A percentile compares a stretch with the other conserved stretches of the same genome.
phyloP scores from a whole-genome alignment of 2,113 vertebrate genomes.

The Bothrops jararaca region DNA sequence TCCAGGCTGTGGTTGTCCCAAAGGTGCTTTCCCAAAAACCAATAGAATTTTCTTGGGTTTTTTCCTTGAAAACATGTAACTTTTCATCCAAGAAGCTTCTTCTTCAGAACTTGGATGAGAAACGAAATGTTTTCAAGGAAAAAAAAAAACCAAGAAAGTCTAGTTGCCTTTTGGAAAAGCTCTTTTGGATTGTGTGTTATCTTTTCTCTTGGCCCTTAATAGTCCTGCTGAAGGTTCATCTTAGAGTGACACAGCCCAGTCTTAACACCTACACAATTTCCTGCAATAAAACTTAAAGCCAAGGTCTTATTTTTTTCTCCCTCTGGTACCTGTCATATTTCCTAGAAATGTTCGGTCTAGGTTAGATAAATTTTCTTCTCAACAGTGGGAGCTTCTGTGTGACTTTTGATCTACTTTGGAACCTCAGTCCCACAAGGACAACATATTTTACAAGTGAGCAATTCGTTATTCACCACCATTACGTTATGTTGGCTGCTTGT shows the following conservation, averaged over 20 bases:
- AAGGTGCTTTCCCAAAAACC: too few relatives aligned
- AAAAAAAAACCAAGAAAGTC: too few relatives aligned
- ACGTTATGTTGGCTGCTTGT: conserved; percentile 32
- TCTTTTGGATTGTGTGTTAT: neutral
- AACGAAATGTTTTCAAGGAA: too few relatives aligned
- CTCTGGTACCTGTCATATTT: neutral
- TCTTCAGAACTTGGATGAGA: too few relatives aligned
- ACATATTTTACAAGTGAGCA: conserved; percentile 17
- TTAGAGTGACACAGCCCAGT: neutral
- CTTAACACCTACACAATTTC: neutral
- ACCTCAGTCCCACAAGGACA: neutral
- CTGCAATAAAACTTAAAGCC: neutral
- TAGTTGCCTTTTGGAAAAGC: too few relatives aligned
- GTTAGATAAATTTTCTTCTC: neutral
- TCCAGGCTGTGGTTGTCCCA: too few relatives aligned
- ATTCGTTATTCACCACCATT: conserved; percentile 21
- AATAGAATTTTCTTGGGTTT: too few relatives aligned
- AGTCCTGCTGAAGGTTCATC: neutral
- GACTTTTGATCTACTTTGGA: conserved; percentile 4
- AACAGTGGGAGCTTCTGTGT: neutral
- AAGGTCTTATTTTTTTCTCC: neutral
- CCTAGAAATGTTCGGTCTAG: neutral
- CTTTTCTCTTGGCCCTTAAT: neutral
- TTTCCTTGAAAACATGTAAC: too few relatives aligned
- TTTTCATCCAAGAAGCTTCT: too few relatives aligned